Evolutionary conservation across 2,888 invertebrate species (phyloP), one percentile per base, ranked within the genome.

Genomic region (Himalopsyche anomala): DNA sequence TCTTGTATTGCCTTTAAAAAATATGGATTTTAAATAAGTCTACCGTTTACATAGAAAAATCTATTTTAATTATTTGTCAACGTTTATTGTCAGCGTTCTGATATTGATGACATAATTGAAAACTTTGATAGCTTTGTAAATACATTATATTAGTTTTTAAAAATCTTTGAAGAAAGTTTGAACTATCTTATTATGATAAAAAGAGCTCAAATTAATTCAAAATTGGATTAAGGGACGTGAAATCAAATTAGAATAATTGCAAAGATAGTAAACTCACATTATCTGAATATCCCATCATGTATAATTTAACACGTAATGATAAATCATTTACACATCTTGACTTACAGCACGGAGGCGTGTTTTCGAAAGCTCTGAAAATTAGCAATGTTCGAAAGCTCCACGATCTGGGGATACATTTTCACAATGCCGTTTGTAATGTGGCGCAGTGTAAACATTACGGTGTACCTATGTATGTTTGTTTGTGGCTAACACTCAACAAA

Each of bases 271-370:
- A 12, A 74, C 28, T 74, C 2, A 74, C 28, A 74, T 74, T 36
- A 74, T 74, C 74, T 15, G 74, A 74, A 74, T 74, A 74, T 74
- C 38, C 74, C 15, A 74, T 74, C 74, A 74, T 74, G 74, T 74
- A 12, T 38, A 74, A 38, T 74, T 74, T 74, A 36, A 74, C 74
- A 74, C 74, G 74, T 74, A 74, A 15, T 38, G 38, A 74, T 74
- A 74, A 74, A 74, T 74, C 74, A 74, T 74, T 38, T 74, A 74
- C 74, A 74, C 74, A 74, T 74, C 36, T 38, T 74, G 74, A 74
- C 74, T 74, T 74, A 74, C 74, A 74, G 36, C 74, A 36, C 36
- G 36, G 74, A 28, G 74, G 74, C 74, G 74, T 74, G 74, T 74
- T 74, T 36, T 36, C 28, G 74, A 74, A 74, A 15, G 74, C 74